Evolutionary conservation across 2,797 vertebrate species (phyloP).

Genomic region (Sphenodon punctatus): DNA sequence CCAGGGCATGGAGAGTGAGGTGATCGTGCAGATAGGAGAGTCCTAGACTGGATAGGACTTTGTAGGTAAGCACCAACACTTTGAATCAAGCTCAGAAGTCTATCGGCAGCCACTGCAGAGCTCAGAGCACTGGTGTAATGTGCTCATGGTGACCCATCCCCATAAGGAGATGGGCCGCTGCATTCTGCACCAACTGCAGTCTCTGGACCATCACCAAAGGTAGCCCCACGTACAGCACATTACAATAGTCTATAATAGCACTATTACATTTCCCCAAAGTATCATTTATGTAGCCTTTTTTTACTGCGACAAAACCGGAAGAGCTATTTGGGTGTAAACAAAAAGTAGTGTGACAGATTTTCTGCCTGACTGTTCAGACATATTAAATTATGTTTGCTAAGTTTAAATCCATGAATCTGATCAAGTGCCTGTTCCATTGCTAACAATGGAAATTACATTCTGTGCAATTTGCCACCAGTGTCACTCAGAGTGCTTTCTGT

Average conservation of each 20-base stretch:
- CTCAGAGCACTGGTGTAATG: no score
- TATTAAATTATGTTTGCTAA: not conserved
- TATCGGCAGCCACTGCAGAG: no score
- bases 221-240: no score
- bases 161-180: no score
- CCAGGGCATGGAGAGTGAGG: no score
- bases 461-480: not conserved
- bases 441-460: not conserved
- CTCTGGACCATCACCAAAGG: no score
- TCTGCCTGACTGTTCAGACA: not conserved
- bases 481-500: not conserved
- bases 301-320: not conserved
- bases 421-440: not conserved
- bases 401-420: not conserved
- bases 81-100: no score
- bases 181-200: no score
- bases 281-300: not conserved
- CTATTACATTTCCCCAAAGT: not conserved
- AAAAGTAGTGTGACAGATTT: not conserved
- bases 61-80: no score
- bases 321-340: not conserved
- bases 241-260: not conserved
- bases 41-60: no score
- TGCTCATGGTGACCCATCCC: no score
- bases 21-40: no score